These are phyloP conservation scores for Spicauda simplicius DNA, from an alignment of 2,888 invertebrate genomes.

Conservation along the genomic window DNA sequence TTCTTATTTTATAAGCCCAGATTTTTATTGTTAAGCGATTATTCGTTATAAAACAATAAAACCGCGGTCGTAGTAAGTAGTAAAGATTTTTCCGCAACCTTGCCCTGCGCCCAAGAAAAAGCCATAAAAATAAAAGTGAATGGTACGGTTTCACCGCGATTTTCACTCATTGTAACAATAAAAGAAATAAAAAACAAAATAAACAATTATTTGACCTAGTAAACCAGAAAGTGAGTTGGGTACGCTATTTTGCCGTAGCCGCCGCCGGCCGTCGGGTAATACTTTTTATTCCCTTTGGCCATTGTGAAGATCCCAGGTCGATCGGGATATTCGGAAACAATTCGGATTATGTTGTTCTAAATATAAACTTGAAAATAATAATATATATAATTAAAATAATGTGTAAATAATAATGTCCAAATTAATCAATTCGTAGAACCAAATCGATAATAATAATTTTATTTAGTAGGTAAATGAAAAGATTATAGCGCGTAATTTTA, in stretches of 20 bases:
- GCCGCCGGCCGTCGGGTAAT: constrained; percentile 57
- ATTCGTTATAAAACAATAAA: constrained; percentile 2
- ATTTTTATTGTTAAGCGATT: constrained; percentile 4
- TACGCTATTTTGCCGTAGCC: constrained; percentile 52
- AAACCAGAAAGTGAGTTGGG: constrained; percentile 64
- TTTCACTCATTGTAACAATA: constrained; percentile 59
- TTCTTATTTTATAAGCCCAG: neutral
- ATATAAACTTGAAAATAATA: neutral
- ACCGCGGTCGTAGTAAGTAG: neutral
- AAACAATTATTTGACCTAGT: constrained; percentile 74
- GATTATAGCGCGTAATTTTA: no score
- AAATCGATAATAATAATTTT: no score
- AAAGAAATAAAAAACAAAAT: constrained; percentile 59
- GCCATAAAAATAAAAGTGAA: constrained; percentile 57
- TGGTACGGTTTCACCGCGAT: constrained; percentile 64
- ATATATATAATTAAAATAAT: neutral
- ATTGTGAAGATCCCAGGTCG: constrained; percentile 46
- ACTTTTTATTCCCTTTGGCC: constrained; percentile 62
- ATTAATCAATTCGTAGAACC: no score
- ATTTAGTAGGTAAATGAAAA: no score
- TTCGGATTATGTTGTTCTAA: neutral
- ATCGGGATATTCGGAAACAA: constrained; percentile 4
- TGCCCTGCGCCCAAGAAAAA: constrained; percentile 40
- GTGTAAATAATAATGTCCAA: no score
- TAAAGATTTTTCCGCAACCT: constrained; percentile 32